A percentile compares a stretch with the other conserved stretches of the same genome.
These are phyloP conservation scores for Girardinus metallicus DNA, from an alignment of 2,797 vertebrate genomes.

Conservation along the genomic window DNA sequence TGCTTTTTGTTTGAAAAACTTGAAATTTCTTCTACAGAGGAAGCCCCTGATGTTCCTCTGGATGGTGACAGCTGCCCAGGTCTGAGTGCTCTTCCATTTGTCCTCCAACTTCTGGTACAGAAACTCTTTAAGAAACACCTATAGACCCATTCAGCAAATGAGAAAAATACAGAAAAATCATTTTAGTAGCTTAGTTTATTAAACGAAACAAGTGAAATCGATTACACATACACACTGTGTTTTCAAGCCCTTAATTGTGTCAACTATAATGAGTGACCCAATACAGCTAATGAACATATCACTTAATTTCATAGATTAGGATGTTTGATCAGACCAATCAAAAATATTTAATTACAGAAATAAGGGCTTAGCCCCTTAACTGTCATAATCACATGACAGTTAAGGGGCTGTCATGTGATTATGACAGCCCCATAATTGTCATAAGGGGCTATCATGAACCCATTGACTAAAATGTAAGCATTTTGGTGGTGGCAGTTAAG, in stretches of 20 bases:
- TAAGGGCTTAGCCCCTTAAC: no score
- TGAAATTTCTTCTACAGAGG: slow-evolving; percentile 83
- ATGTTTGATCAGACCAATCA: not conserved
- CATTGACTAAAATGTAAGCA: no score
- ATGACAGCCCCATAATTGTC: no score
- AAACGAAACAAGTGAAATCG: not conserved
- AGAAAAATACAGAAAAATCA: not conserved
- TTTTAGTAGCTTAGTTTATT: not conserved
- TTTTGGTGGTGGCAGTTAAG: no score
- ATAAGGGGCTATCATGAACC: no score
- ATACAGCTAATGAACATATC: not conserved
- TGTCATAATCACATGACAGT: no score
- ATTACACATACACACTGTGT: not conserved
- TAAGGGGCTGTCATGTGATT: no score
- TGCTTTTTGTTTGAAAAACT: slow-evolving; percentile 86
- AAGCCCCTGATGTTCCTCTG: slow-evolving; percentile 86
- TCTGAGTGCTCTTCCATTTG: slow-evolving; percentile 81
- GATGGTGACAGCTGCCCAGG: slow-evolving; percentile 87
- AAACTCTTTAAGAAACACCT: slow-evolving; percentile 90
- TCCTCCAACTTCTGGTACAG: slow-evolving; percentile 86
- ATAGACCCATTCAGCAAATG: not conserved
- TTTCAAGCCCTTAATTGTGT: not conserved
- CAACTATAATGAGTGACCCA: not conserved
- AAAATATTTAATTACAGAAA: not conserved
- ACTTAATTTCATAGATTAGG: not conserved